A percentile compares a stretch with the other conserved stretches of the same genome.
Evolutionary conservation across 2,113 vertebrate genomes (phyloP).

Genomic region (Hirundichthys speculiger): DNA sequence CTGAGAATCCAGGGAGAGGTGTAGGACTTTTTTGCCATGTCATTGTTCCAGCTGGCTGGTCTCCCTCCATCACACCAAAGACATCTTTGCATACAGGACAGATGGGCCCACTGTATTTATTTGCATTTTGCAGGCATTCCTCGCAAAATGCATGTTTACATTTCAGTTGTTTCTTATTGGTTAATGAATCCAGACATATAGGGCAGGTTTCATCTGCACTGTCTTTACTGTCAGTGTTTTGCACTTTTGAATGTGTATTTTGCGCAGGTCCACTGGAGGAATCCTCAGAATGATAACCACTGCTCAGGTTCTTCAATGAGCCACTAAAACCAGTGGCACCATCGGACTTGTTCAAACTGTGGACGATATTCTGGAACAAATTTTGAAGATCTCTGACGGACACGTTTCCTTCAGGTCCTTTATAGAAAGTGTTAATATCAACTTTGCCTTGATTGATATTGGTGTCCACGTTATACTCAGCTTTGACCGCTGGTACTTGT

Average conservation of each 20-base stretch:
- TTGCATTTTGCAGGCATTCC: neutral
- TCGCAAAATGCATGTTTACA: conserved; percentile 75
- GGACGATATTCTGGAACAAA: conserved; percentile 55
- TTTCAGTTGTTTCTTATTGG: conserved; percentile 16
- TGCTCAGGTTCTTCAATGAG: accelerated
- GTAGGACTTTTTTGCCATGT: accelerated
- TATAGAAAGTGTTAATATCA: conserved; percentile 11
- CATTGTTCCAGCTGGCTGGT: conserved; percentile 69
- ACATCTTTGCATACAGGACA: conserved; percentile 76
- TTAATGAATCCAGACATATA: conserved; percentile 65
- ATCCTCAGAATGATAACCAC: accelerated
- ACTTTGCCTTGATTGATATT: neutral
- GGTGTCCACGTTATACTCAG: no score
- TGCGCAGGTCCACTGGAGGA: accelerated
- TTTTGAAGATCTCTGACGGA: conserved; percentile 54
- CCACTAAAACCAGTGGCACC: neutral
- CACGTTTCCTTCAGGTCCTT: neutral
- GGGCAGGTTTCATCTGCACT: conserved; percentile 3
- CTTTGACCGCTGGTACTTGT: conserved; percentile 27
- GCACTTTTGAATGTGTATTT: accelerated
- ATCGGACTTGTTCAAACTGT: accelerated
- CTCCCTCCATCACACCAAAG: conserved; percentile 63
- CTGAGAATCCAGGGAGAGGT: conserved; percentile 21
- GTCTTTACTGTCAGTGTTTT: neutral
- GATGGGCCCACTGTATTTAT: neutral